Evolutionary conservation across 2,113 vertebrate species (phyloP).

Genomic region (Prietella phreatophila): DNA sequence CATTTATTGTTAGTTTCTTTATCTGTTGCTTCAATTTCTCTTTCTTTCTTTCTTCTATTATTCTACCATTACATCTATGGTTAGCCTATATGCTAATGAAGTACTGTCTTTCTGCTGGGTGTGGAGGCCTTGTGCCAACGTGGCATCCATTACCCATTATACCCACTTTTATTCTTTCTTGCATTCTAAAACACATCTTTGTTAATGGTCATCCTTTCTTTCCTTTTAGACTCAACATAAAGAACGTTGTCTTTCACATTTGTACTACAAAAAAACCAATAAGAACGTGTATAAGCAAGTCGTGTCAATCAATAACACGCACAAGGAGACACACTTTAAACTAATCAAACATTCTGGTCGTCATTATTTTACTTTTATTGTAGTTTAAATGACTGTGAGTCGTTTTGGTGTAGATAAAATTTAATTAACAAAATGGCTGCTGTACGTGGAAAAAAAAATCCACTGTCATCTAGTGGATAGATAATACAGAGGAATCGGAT

Average conservation of each 20-base stretch:
- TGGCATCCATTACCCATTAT: background rate
- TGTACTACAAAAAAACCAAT: background rate
- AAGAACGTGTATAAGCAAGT: background rate
- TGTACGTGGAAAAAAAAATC: background rate
- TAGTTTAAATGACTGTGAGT: background rate
- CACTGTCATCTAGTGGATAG: background rate
- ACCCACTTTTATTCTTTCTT: background rate
- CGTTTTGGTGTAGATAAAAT: background rate
- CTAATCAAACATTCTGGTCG: too few species aligned
- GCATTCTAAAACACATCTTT: background rate
- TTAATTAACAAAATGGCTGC: background rate
- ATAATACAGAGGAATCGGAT: background rate
- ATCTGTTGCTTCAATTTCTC: background rate
- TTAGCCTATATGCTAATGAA: background rate
- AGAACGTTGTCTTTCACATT: background rate
- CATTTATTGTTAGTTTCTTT: background rate
- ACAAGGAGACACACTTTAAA: background rate
- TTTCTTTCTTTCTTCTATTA: background rate
- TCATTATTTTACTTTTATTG: background rate
- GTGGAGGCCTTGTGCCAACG: background rate
- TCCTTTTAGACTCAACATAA: background rate
- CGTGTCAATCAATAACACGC: background rate
- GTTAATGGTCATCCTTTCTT: background rate
- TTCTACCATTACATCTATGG: background rate
- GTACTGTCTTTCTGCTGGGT: constrained; percentile 15